These are phyloP conservation scores for Oncorhynchus kisutch DNA, from an alignment of 2,113 vertebrate genomes.

Conservation along the genomic window DNA sequence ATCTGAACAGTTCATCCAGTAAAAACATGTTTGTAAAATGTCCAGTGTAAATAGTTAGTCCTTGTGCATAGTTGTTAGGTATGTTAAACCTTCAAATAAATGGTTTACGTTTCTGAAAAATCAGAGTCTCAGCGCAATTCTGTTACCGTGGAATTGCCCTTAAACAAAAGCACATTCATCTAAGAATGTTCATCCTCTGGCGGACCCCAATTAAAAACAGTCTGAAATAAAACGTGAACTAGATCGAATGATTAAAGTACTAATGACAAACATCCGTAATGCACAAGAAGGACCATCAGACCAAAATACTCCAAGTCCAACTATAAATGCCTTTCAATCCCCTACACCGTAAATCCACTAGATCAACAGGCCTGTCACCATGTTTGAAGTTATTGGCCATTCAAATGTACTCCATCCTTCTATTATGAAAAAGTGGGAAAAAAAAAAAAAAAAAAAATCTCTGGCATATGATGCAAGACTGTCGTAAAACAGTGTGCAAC, in stretches of 20 bases:
- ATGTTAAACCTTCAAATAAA: neutral
- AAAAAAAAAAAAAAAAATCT: neutral
- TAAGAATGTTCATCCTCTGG: neutral
- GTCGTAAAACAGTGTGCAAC: neutral
- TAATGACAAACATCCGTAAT: neutral
- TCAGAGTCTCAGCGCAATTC: neutral
- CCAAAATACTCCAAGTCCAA: neutral
- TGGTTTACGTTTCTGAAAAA: neutral
- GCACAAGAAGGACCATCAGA: neutral
- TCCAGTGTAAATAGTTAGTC: no score
- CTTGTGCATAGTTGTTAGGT: no score
- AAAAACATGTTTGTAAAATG: no score
- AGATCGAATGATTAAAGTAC: neutral
- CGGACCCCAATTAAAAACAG: constrained; percentile 6
- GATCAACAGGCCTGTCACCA: neutral
- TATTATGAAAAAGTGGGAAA: neutral
- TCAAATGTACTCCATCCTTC: neutral
- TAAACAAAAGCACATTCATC: neutral
- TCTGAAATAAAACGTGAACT: neutral
- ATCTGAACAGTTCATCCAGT: no score
- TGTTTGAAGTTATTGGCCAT: neutral
- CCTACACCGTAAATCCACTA: neutral
- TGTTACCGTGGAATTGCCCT: no score
- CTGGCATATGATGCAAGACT: neutral
- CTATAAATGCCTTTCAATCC: neutral